Evolutionary conservation across 2,113 vertebrate species (phyloP), one percentile per base, ranked within the genome.

Genomic region (Calyptomena viridis): DNA sequence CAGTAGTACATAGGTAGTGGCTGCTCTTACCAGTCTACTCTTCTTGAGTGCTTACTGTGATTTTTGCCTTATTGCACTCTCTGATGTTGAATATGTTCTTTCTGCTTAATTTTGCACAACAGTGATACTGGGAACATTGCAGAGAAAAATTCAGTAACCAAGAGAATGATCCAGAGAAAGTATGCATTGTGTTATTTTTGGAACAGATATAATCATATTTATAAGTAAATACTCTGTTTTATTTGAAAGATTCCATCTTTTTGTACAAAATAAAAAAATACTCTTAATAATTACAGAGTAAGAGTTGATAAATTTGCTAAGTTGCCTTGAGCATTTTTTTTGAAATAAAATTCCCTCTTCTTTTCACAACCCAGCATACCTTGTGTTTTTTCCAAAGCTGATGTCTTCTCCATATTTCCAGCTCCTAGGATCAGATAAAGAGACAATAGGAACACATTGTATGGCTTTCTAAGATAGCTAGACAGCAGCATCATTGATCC

Each of bases 101-200:
- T 94, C 89, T 75, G 75, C 39, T 60, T 97, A 93, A 64, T 95
- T 96, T 62, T 85, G 78, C 5, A 0, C 75, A 84, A 66, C 76
- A 91, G 46, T 52, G 89, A 80, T 93, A 68, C 75, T 35, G 58
- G 50, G 62, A 84, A 62, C 73, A 59, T 86, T 90, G 73, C 91
- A 97, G 87, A 37, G 83, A 89, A 78, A 94, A 88, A 83, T 59
- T 94, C 80, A 67, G 77, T 94, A 97, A 95, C 90, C 82, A 37
- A 87, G 76, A 81, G 74, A 92, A 59, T 49, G 69, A 90, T 86
- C 74, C 84, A 74, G 74, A 90, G 79, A 88, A 90, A 90, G 76
- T 56, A 28, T 86, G 39, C 69, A 6, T 42, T 80, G 76, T 93
- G 83, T n/a, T n/a, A n/a, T n/a, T n/a, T 94, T 93, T 95, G 87